A percentile compares a stretch with the other conserved stretches of the same genome.
Evolutionary conservation across 2,888 invertebrate genomes (phyloP).

Genomic region (Chaitophorus viminalis): DNA sequence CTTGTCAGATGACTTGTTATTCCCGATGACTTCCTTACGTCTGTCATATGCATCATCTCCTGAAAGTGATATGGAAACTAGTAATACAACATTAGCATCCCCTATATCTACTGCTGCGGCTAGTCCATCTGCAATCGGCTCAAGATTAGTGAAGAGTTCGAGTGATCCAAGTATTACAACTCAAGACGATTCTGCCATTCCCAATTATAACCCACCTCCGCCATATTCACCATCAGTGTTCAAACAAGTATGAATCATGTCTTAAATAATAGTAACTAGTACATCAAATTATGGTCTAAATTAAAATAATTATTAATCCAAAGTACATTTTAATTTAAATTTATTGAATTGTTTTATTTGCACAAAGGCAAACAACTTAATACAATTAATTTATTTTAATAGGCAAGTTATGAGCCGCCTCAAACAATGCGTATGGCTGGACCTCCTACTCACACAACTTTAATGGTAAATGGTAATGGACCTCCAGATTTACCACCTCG

Average conservation of each 20-base stretch:
- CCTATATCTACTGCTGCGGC: conserved; percentile 63
- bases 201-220: conserved; percentile 75
- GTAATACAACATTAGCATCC: conserved; percentile 67
- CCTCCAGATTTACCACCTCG: conserved; percentile 88
- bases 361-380: neutral
- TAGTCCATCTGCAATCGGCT: conserved; percentile 64
- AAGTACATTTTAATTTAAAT: neutral
- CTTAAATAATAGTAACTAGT: neutral
- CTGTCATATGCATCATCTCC: conserved; percentile 96
- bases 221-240: conserved; percentile 76
- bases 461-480: conserved; percentile 62
- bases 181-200: conserved; percentile 77
- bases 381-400: conserved; percentile 52
- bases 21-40: conserved; percentile 96
- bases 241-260: conserved; percentile 65
- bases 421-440: conserved; percentile 64
- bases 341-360: neutral
- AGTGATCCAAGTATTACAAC: conserved; percentile 96
- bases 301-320: neutral
- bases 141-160: conserved; percentile 77
- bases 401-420: conserved; percentile 65
- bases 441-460: conserved; percentile 66
- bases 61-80: conserved; percentile 93
- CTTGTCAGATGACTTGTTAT: conserved; percentile 97
- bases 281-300: neutral